Evolutionary conservation across 2,888 invertebrate species (phyloP), one percentile per base, ranked within the genome.

Genomic region (Aphrophora alni): DNA sequence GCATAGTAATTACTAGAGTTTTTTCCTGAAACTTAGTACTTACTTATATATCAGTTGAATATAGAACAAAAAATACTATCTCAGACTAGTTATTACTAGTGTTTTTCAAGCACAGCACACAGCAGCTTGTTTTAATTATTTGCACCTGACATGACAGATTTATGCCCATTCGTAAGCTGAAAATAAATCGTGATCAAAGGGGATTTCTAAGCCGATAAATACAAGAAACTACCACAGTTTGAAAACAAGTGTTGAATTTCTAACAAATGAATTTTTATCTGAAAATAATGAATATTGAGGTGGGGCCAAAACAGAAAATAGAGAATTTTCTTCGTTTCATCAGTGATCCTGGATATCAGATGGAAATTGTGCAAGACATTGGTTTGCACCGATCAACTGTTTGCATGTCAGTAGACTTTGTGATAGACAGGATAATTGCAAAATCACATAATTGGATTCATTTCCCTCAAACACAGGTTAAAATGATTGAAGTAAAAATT

Each of bases 381-480:
- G 78, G 78, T 21, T 59, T 78, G 25, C 24, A 78, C n/a, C n/a
- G 78, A 78, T 72, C 24, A 59, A 72, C 78, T 28, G 73, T 73
- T 14, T 27, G 78, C 25, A 78, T 26, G 51, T 72, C 73, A 33
- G 70, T 78, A 33, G 21, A 70, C 14, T 21, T 21, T 38, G 73
- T 78, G 72, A 21, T 73, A 25, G 74, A 74, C 68, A 74, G 68
- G 38, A 78, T 72, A 44, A 7, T 78, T n/a, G n/a, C 25, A 26
- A 79, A 79, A 21, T 79, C 75, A 51, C n/a, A 73, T 10, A 0
- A 74, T 44, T 44, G 74, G 79, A 79, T 73, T 74, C 26, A 44
- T 73, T 51, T 79, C 51, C 72, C 73, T 73, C 27, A 27, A 17
- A 68, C 74, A 74, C 26, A 59, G 24, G 79, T 33, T 59, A 27